These are phyloP conservation scores for Sinocyclocheilus anophthalmus DNA, from an alignment of 2,113 vertebrate genomes.

Conservation along the genomic window DNA sequence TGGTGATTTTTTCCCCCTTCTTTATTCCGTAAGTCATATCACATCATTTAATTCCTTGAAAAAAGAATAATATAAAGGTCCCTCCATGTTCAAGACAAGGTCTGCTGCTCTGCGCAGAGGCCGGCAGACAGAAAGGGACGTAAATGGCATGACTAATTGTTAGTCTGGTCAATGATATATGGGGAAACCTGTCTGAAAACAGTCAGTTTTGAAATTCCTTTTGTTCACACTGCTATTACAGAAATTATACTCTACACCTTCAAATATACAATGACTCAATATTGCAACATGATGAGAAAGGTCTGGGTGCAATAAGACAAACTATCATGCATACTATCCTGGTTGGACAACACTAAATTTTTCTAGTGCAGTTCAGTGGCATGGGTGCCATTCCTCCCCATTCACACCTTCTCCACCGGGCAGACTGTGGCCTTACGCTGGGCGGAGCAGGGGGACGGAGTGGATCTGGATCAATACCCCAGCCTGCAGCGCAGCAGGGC, in stretches of 20 bases:
- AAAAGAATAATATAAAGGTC: background rate
- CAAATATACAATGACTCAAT: background rate
- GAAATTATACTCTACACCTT: background rate
- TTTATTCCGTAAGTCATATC: background rate
- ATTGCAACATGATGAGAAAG: background rate
- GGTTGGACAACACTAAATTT: background rate
- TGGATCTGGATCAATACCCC: constrained; percentile 86
- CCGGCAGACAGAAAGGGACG: no score
- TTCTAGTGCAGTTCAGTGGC: background rate
- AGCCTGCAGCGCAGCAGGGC: constrained; percentile 79
- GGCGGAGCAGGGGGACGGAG: constrained; percentile 85
- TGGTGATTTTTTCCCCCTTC: background rate
- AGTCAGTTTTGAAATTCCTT: background rate
- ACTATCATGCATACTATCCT: background rate
- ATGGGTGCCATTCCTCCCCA: background rate
- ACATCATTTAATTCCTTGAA: background rate
- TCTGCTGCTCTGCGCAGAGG: background rate
- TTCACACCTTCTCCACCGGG: constrained; percentile 42
- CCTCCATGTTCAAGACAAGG: background rate
- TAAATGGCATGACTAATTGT: background rate
- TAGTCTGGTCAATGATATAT: background rate
- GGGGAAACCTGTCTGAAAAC: background rate
- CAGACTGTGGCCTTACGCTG: constrained; percentile 65
- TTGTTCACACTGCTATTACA: background rate
- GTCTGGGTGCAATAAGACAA: background rate